Evolutionary conservation across 2,113 vertebrate genomes (phyloP).

Genomic region (Lasiurus cinereus): DNA sequence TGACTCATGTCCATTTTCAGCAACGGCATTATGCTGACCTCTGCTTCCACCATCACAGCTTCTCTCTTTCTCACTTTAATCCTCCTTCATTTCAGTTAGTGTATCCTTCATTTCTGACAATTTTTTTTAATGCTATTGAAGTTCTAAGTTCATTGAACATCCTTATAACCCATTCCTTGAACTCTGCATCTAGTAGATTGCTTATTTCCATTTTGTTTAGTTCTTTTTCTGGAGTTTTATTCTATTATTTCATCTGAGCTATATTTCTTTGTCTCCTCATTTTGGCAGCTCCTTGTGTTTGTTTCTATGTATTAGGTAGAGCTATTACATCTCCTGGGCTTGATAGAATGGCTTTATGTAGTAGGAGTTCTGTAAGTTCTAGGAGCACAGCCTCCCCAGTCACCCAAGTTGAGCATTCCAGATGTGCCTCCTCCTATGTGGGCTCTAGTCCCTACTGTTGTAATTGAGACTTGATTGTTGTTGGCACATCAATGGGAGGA

Average conservation of each 20-base stretch:
- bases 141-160: not conserved
- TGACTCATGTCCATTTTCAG: not conserved
- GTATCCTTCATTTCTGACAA: not conserved
- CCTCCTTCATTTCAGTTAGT: not conserved
- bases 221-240: not conserved
- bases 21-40: not conserved
- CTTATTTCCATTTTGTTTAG: not conserved
- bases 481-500: not conserved
- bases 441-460: not conserved
- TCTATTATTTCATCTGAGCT: not conserved
- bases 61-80: not conserved
- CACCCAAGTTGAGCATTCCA: not conserved
- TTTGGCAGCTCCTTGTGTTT: too few relatives aligned
- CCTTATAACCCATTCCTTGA: not conserved
- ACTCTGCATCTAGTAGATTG: not conserved
- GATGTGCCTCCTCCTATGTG: not conserved
- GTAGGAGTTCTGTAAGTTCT: too few relatives aligned
- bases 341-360: not conserved
- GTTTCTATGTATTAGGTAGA: not conserved
- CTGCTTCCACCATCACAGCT: not conserved
- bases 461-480: not conserved
- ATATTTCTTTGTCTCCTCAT: too few relatives aligned
- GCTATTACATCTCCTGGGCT: not conserved
- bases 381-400: not conserved
- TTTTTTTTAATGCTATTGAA: too few relatives aligned